These are phyloP conservation scores for Ictalurus furcatus DNA, from an alignment of 2,113 vertebrate species.

Conservation along the genomic window DNA sequence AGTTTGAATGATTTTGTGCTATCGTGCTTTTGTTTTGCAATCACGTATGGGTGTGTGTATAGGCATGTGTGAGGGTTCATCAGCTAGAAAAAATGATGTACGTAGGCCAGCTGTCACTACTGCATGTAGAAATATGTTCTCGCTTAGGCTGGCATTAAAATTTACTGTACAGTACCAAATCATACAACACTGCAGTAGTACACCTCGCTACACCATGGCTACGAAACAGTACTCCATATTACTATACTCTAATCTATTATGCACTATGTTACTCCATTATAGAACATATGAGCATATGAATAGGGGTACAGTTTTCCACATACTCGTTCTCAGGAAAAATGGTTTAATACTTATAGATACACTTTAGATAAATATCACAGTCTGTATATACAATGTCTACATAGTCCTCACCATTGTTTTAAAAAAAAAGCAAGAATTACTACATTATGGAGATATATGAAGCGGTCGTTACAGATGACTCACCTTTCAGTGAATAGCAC, in stretches of 20 bases:
- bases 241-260: background rate
- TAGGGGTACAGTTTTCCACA: background rate
- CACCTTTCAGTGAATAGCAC: conserved; percentile 24
- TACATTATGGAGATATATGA: background rate
- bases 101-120: conserved; percentile 24
- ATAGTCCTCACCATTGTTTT: background rate
- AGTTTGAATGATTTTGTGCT: background rate
- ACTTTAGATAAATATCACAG: conserved; percentile 5
- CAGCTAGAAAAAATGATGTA: conserved; percentile 9
- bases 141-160: conserved; percentile 22
- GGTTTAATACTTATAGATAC: background rate
- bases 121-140: conserved; percentile 26
- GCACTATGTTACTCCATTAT: background rate
- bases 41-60: background rate
- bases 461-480: conserved; percentile 39
- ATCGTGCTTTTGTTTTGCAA: background rate
- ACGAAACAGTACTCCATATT: background rate
- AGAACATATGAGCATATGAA: background rate
- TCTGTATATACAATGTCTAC: background rate
- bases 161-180: background rate
- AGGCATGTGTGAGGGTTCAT: conserved; percentile 24
- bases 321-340: background rate
- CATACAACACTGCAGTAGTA: background rate
- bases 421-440: background rate
- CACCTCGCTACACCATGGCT: background rate